Evolutionary conservation across 1,140 invertebrate genomes (phyloP).

Genomic region (Ruditapes philippinarum): DNA sequence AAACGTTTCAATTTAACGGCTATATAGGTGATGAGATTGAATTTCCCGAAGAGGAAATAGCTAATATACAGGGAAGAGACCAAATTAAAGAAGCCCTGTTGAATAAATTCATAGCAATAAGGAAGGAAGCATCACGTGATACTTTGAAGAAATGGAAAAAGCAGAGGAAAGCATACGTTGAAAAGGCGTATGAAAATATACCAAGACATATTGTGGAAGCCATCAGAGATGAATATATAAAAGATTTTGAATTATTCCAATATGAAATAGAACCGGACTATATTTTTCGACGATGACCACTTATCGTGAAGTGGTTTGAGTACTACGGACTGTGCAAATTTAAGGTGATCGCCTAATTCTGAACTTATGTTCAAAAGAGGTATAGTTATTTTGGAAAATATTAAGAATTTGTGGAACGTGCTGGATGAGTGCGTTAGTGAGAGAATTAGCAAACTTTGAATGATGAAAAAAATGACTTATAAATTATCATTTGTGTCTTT

Average conservation of each 20-base stretch:
- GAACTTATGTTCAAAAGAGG: no score
- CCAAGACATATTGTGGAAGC: neutral
- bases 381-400: no score
- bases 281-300: neutral
- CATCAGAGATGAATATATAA: neutral
- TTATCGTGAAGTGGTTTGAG: no score
- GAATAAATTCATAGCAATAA: neutral
- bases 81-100: slow-evolving; percentile 24
- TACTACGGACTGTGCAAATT: no score
- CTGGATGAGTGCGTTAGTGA: no score
- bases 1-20: slow-evolving; percentile 52
- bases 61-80: slow-evolving; percentile 6
- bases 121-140: neutral
- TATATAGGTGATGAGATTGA: slow-evolving; percentile 20
- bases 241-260: slow-evolving; percentile 46
- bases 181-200: slow-evolving; percentile 32
- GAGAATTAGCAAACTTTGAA: no score
- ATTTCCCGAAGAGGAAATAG: slow-evolving; percentile 41
- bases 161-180: slow-evolving; percentile 6
- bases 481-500: no score
- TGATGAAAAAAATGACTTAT: no score
- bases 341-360: no score
- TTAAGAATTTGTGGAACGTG: no score
- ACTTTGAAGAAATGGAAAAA: slow-evolving; percentile 25
- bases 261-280: slow-evolving; percentile 27